These are phyloP conservation scores for Rutpela maculata DNA, from an alignment of 2,888 invertebrate genomes.

Conservation along the genomic window DNA sequence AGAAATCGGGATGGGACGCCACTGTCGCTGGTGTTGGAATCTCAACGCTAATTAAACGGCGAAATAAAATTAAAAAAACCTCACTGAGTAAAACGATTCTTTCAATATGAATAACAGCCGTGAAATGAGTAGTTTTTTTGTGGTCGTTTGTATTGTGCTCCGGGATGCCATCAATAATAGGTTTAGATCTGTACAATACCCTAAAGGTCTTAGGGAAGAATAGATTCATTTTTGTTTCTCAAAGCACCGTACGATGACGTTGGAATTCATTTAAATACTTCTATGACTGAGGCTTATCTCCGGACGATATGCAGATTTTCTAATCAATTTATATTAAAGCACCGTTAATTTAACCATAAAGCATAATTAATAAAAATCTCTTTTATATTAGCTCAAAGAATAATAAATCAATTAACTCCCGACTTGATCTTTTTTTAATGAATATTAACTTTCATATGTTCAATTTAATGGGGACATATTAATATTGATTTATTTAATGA, in stretches of 20 bases:
- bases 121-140: conserved; percentile 69
- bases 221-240: neutral
- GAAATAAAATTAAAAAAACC: conserved; percentile 57
- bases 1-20: neutral
- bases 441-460: conserved; percentile 43
- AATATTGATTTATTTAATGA: conserved; percentile 16
- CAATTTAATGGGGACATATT: neutral
- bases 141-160: conserved; percentile 28
- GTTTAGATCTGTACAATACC: conserved; percentile 42
- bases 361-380: conserved; percentile 25
- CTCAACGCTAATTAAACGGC: conserved; percentile 34
- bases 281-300: neutral
- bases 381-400: conserved; percentile 14
- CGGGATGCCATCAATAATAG: conserved; percentile 43
- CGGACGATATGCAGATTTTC: conserved; percentile 24
- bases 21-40: conserved; percentile 2
- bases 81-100: conserved; percentile 61
- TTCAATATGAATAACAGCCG: conserved; percentile 69
- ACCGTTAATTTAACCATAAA: conserved; percentile 11
- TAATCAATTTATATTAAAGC: conserved; percentile 29
- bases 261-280: conserved; percentile 9
- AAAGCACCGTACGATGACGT: conserved; percentile 1
- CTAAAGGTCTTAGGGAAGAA: conserved; percentile 34
- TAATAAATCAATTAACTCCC: conserved; percentile 50
- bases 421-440: conserved; percentile 44